Evolutionary conservation across 2,888 invertebrate species (phyloP).

Genomic region (Phytoseiulus persimilis): DNA sequence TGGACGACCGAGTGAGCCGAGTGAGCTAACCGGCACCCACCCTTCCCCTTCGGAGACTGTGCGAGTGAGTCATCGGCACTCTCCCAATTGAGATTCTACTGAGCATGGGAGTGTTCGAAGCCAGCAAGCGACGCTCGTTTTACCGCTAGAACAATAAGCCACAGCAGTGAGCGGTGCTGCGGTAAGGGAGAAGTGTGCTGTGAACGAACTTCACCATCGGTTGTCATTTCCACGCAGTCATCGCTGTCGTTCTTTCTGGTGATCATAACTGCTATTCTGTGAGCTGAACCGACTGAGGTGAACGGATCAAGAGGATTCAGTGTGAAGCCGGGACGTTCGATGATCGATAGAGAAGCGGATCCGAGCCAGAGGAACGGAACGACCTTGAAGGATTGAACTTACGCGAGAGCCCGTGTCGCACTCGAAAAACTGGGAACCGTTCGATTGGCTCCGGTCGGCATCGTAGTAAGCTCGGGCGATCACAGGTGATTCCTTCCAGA

Average conservation of each 20-base stretch:
- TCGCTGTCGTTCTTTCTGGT: not conserved
- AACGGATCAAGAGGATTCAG: not conserved
- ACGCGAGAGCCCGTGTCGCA: too few relatives aligned
- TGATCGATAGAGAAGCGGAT: too few relatives aligned
- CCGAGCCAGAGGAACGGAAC: too few relatives aligned
- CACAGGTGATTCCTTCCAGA: not conserved
- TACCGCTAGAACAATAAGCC: not conserved
- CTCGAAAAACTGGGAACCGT: too few relatives aligned
- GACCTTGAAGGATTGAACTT: too few relatives aligned
- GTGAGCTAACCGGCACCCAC: not conserved
- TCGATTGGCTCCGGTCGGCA: too few relatives aligned
- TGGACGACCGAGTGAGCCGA: not conserved
- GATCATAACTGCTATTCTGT: not conserved
- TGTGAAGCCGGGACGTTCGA: too few relatives aligned
- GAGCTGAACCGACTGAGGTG: not conserved
- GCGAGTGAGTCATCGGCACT: not conserved
- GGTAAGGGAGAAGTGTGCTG: not conserved
- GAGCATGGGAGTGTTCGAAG: not conserved
- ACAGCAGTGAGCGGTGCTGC: not conserved
- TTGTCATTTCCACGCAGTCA: not conserved
- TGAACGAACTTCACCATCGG: not conserved
- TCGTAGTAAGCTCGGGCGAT: not conserved
- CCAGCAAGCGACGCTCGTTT: not conserved
- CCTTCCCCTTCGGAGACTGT: not conserved
- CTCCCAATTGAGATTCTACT: not conserved